Percentiles rank a stretch among this genome's conserved stretches.
Evolutionary conservation across 2,888 invertebrate species (phyloP).

Genomic region (Drosophila nr. medialis): DNA sequence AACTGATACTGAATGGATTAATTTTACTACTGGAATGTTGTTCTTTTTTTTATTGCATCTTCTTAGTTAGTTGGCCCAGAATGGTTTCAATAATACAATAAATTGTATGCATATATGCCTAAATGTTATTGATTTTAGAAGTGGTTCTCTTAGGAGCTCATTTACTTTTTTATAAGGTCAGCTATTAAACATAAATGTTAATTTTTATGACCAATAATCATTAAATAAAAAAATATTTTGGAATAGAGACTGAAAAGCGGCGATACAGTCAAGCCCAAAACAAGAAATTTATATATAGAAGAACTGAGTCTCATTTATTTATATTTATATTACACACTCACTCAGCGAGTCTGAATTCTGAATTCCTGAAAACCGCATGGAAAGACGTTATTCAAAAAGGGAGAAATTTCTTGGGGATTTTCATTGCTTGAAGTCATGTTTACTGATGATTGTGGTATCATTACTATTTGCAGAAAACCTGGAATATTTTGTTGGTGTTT

Average conservation of each 20-base stretch:
- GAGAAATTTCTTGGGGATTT: not conserved
- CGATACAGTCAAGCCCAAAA: not conserved
- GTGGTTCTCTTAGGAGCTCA: not conserved
- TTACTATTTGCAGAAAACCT: not conserved
- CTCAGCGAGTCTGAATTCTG: not conserved
- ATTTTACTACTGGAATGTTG: not conserved
- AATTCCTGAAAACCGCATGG: not conserved
- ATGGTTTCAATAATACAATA: not conserved
- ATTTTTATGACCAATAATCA: constrained; percentile 1
- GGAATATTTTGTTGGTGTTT: not conserved
- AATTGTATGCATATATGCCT: not conserved
- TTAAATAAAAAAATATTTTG: not conserved
- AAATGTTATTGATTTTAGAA: constrained; percentile 12
- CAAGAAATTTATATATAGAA: not conserved
- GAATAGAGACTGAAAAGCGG: not conserved
- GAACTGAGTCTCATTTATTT: not conserved
- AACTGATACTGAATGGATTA: not conserved
- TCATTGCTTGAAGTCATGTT: not conserved
- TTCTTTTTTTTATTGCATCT: not conserved
- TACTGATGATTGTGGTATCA: not conserved
- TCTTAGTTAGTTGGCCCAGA: not conserved
- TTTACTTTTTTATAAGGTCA: not conserved
- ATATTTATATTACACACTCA: not conserved
- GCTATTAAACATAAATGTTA: not conserved
- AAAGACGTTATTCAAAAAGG: not conserved